Evolutionary conservation across 2,113 vertebrate species (phyloP), one percentile per base, ranked within the genome.

Genomic region (Nansenia antarctica): DNA sequence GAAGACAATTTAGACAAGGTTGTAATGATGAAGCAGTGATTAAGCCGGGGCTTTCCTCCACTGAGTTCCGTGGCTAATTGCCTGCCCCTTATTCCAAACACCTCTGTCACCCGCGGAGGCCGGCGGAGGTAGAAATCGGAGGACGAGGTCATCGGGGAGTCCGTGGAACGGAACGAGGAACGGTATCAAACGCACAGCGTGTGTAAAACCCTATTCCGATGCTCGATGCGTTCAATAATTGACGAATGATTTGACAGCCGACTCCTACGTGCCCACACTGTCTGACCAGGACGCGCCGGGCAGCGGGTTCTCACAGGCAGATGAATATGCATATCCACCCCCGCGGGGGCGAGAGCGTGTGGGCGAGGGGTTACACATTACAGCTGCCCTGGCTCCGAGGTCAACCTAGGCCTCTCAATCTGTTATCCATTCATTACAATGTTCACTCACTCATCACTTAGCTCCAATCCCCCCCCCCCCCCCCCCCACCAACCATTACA

Each of bases 321-420:
- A 82, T 86, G 78, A 74, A 86, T 83, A 84, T 88, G 85, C 81
- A 86, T 60, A 37, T 22, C 9, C 31, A 55, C 65, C 22, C 74
- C 61, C 65, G n/a, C n/a, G 49, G 70, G 45, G 64, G 64, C 47
- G 77, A 76, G 77, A 67, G 74, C 82, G 83, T 47, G 68, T 65
- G 66, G 22, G 55, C 29, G 42, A 5, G 29, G 53, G 80, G 70
- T 63, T 89, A 89, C 72, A 86, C 77, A 88, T 90, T 90, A 87
- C 72, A 59, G 5, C 31, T 11, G 2, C 6, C 70, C 26, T 67
- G 3, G 20, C 59, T 20, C 71, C 31, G 52, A 65, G 73, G 58
- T 83, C 70, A 72, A 65, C 73, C 78, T 72, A 42, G 66, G 75
- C 77, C 75, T 82, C 83, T 82, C 78, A 69, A 18, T 60, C 30